Percentiles rank a stretch among this genome's conserved stretches.
Conservation (phyloP, 2,888 invertebrate species). For the Heliconius erato region DNA sequence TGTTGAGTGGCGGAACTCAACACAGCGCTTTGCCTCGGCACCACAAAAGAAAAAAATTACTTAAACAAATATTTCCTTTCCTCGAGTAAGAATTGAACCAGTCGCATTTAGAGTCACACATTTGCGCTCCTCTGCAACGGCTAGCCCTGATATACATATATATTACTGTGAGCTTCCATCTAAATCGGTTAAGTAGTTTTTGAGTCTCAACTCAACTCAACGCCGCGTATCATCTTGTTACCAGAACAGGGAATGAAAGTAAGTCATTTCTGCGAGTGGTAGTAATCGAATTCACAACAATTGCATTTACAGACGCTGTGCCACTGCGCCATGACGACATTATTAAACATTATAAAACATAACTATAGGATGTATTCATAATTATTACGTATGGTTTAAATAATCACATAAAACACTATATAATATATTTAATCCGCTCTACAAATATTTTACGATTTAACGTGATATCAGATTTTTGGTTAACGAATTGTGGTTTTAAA, state of each 20-base stretch:
- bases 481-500: slow-evolving; percentile 5
- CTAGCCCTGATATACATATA: neutral
- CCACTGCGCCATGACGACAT: neutral
- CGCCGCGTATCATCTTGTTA: too few relatives aligned
- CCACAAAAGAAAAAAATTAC: too few relatives aligned
- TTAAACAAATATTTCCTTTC: too few relatives aligned
- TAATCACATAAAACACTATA: neutral
- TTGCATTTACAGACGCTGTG: neutral
- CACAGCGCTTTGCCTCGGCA: too few relatives aligned
- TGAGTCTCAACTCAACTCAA: too few relatives aligned
- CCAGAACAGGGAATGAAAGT: too few relatives aligned
- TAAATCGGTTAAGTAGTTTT: too few relatives aligned
- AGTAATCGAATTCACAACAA: neutral
- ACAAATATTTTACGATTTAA: slow-evolving; percentile 3
- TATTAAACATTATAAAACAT: neutral
- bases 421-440: neutral
- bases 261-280: too few relatives aligned
- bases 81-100: too few relatives aligned
- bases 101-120: too few relatives aligned
- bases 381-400: neutral
- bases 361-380: neutral
- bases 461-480: slow-evolving; percentile 10
- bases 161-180: neutral
- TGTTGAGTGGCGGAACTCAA: too few relatives aligned
- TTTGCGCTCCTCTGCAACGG: too few relatives aligned